Evolutionary conservation across 1,140 invertebrate species (phyloP).

Genomic region (Leptonema lineaticorne): DNA sequence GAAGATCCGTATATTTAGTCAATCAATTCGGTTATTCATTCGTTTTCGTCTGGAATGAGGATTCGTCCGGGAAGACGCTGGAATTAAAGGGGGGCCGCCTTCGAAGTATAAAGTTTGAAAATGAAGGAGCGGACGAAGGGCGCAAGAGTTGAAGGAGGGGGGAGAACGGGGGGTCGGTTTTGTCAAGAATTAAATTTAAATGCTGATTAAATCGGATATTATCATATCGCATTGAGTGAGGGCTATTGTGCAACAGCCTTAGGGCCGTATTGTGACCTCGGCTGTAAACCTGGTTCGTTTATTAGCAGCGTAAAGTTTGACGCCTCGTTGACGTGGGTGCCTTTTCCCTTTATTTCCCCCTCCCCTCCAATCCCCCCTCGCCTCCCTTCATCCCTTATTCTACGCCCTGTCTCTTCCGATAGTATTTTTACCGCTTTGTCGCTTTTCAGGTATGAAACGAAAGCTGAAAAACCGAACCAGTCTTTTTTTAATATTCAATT

Average conservation of each 20-base stretch:
- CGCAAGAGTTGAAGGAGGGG: no score
- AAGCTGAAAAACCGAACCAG: no score
- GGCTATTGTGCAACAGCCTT: slow-evolving; percentile 17
- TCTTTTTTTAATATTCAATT: neutral
- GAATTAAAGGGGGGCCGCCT: no score
- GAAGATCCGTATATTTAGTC: no score
- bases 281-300: slow-evolving; percentile 37
- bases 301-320: slow-evolving; percentile 38
- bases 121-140: no score
- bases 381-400: neutral
- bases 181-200: slow-evolving; percentile 37
- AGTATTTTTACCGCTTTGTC: no score
- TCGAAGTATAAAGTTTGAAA: no score
- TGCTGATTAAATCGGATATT: slow-evolving; percentile 40
- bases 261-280: slow-evolving; percentile 11
- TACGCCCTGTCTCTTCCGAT: no score
- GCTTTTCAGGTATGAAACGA: no score
- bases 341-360: neutral
- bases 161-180: no score
- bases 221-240: slow-evolving; percentile 15
- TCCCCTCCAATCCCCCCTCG: neutral
- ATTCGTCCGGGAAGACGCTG: no score
- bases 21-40: slow-evolving; percentile 14
- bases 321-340: slow-evolving; percentile 30
- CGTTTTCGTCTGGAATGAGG: no score